Evolutionary conservation across 2,113 vertebrate genomes (phyloP).

Genomic region (Prinia subflava): DNA sequence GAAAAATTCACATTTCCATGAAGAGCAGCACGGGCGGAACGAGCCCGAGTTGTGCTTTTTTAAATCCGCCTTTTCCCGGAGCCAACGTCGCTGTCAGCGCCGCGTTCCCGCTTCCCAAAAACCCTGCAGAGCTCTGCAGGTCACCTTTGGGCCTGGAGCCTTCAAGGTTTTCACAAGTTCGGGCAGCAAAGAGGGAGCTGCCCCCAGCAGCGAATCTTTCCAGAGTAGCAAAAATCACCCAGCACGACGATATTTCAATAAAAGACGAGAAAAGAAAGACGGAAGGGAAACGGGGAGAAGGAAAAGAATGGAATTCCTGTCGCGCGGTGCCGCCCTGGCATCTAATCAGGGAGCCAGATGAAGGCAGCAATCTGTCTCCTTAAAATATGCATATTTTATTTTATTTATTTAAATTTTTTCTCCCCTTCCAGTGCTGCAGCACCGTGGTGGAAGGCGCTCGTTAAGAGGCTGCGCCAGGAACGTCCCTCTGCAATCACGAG

Average conservation of each 20-base stretch:
- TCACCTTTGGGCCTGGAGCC: not conserved
- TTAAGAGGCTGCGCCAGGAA: slow-evolving; percentile 12
- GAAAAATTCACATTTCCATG: not conserved
- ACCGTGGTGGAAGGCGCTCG: not conserved
- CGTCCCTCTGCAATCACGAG: not conserved
- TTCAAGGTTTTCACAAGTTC: not conserved
- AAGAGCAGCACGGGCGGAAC: not conserved
- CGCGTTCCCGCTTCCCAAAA: rapidly evolving
- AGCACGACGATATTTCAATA: not conserved
- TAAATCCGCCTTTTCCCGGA: not conserved
- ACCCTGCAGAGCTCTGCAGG: not conserved
- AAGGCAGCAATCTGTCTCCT: slow-evolving; percentile 47
- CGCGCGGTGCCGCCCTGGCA: not conserved
- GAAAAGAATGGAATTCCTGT: not conserved
- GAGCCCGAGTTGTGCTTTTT: not conserved
- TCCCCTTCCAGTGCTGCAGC: not conserved
- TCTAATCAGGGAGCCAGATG: slow-evolving; percentile 43
- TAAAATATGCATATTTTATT: not conserved
- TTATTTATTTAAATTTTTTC: not conserved
- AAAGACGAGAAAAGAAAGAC: not conserved
- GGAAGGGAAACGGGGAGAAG: not conserved
- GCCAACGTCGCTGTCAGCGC: not conserved
- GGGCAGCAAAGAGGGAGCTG: not conserved
- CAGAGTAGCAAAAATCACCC: not conserved
- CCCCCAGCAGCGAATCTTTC: not conserved